A percentile compares a stretch with the other conserved stretches of the same genome.
phyloP scores from a whole-genome alignment of 2,797 vertebrate genomes.

The Tamandua tetradactyla region DNA sequence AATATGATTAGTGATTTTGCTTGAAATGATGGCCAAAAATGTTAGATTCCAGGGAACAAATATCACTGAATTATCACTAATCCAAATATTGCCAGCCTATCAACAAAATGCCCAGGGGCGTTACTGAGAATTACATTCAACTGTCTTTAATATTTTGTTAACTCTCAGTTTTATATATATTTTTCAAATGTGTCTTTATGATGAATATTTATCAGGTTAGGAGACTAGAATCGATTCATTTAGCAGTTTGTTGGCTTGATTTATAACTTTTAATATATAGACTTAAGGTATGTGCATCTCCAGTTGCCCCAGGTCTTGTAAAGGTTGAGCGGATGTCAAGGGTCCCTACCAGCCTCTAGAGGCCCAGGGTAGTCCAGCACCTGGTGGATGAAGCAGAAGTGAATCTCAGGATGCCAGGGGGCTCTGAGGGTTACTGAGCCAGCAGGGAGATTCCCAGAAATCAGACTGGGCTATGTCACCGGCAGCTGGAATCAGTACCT shows the following conservation, averaged over 20 bases:
- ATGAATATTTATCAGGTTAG: too few relatives aligned
- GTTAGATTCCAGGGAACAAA: neutral
- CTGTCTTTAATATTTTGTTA: neutral
- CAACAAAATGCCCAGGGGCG: neutral
- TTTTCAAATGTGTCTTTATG: too few relatives aligned
- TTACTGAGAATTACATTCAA: neutral
- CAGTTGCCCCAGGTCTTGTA: neutral
- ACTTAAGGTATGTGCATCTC: neutral
- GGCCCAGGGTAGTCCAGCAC: neutral
- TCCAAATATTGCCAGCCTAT: neutral
- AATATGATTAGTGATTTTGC: neutral
- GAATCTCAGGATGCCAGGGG: neutral
- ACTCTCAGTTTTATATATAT: neutral
- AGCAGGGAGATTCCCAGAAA: neutral
- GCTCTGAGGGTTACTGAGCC: too few relatives aligned
- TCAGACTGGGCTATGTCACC: neutral
- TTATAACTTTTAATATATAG: neutral
- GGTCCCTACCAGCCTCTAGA: neutral
- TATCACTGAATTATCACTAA: neutral
- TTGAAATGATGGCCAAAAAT: neutral
- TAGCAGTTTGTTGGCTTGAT: too few relatives aligned
- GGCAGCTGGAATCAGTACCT: neutral
- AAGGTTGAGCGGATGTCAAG: neutral
- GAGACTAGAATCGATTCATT: neutral
- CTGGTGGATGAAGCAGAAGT: neutral